Percentiles rank a stretch among this genome's conserved stretches.
Conservation (phyloP, 2,113 vertebrate genomes). For the Pelobates fuscus region DNA sequence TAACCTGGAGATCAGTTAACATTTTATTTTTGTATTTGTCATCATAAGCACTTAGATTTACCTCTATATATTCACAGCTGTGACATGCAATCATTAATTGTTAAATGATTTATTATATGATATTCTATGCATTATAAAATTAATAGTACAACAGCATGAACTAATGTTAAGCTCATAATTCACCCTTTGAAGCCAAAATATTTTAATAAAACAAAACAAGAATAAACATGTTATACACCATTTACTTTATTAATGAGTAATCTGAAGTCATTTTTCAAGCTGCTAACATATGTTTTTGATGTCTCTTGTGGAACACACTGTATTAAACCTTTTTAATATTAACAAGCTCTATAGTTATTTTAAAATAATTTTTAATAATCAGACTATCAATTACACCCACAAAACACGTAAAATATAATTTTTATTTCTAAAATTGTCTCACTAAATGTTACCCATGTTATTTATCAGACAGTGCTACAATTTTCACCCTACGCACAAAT, state of each 20-base stretch:
- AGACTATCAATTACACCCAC: too few relatives aligned
- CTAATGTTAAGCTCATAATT: slow-evolving; percentile 30
- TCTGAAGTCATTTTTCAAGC: slow-evolving; percentile 13
- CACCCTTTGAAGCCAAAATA: not conserved
- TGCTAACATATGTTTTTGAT: not conserved
- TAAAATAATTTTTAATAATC: not conserved
- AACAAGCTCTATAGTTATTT: slow-evolving; percentile 1
- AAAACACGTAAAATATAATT: slow-evolving; percentile 1
- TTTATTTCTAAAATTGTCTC: not conserved
- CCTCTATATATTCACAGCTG: not conserved
- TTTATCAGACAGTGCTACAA: not conserved
- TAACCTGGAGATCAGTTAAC: too few relatives aligned
- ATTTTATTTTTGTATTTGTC: too few relatives aligned
- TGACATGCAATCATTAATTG: too few relatives aligned
- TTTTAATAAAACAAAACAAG: not conserved
- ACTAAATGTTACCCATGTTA: not conserved
- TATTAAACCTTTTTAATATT: not conserved
- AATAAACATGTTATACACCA: slow-evolving; percentile 17
- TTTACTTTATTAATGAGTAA: slow-evolving; percentile 24
- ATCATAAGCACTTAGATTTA: not conserved
- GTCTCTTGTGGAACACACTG: not conserved
- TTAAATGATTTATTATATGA: too few relatives aligned
- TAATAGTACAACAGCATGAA: slow-evolving; percentile 23
- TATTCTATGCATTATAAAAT: too few relatives aligned
- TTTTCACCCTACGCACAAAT: too few relatives aligned